phyloP scores from a whole-genome alignment of 35 echinoderm and acorn worm genomes.

The Stichopus chloronotus region DNA sequence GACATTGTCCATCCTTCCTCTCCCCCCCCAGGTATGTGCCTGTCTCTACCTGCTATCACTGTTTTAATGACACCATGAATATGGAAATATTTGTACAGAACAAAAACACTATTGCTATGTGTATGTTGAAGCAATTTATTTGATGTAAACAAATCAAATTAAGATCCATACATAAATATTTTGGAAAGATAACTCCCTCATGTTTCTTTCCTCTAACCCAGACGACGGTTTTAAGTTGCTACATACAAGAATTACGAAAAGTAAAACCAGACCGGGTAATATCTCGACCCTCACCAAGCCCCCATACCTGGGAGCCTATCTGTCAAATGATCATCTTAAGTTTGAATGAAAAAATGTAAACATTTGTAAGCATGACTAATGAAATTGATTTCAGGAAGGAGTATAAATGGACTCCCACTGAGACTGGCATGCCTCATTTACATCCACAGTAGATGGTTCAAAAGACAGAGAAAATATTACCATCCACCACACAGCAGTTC shows the following conservation, averaged over 20 bases:
- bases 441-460: background rate
- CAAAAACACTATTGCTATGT: no score
- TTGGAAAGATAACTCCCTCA: no score
- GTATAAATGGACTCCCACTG: background rate
- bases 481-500: background rate
- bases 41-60: no score
- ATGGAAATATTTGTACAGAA: no score
- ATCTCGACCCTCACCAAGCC: background rate
- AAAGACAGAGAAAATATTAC: background rate
- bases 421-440: background rate
- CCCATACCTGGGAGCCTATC: background rate
- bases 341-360: conserved; percentile 1
- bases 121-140: no score
- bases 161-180: no score
- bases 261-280: background rate
- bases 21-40: no score
- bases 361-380: conserved; percentile 17
- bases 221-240: no score
- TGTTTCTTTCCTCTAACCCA: no score
- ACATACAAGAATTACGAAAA: background rate
- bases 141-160: no score
- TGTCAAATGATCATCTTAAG: background rate
- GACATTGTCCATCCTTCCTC: no score
- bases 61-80: no score
- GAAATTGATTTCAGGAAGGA: background rate